phyloP scores from a whole-genome alignment of 2,888 invertebrate species.

The Imbricaverruca yamaguchii region DNA sequence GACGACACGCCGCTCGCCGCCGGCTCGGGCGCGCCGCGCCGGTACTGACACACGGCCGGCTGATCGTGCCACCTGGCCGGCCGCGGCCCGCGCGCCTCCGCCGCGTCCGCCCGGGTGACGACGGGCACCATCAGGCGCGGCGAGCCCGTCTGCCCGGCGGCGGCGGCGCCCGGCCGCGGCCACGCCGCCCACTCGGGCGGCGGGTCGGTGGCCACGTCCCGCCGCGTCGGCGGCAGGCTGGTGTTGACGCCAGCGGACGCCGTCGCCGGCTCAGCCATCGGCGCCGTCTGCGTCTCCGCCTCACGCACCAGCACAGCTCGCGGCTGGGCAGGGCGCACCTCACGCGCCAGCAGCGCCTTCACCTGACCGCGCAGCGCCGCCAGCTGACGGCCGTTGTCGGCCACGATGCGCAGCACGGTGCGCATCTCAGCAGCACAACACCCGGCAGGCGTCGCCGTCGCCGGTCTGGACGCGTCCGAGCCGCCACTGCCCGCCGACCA shows the following conservation, averaged over 20 bases:
- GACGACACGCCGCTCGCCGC: not conserved
- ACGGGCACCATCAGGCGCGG: no score
- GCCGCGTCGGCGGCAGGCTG: not conserved
- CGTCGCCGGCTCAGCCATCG: not conserved
- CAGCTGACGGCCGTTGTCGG: conserved; percentile 16
- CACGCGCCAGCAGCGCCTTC: not conserved
- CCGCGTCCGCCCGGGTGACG: not conserved
- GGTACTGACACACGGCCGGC: no score
- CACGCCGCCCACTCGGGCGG: not conserved
- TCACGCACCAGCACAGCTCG: not conserved
- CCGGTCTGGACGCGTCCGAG: not conserved
- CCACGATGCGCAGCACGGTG: conserved; percentile 6
- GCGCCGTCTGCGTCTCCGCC: conserved; percentile 5
- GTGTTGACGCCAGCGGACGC: not conserved
- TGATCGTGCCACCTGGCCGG: not conserved
- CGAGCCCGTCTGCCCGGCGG: not conserved
- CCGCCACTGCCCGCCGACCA: not conserved
- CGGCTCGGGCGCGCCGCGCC: not conserved
- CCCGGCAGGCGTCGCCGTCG: not conserved
- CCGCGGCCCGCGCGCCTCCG: not conserved
- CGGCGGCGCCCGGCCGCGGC: not conserved
- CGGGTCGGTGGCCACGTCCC: not conserved
- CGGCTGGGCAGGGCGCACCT: not conserved
- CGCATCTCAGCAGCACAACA: conserved; percentile 5
- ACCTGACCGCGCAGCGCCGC: not conserved